Evolutionary conservation across 2,113 vertebrate species (phyloP).

Genomic region (Cyanistes caeruleus): DNA sequence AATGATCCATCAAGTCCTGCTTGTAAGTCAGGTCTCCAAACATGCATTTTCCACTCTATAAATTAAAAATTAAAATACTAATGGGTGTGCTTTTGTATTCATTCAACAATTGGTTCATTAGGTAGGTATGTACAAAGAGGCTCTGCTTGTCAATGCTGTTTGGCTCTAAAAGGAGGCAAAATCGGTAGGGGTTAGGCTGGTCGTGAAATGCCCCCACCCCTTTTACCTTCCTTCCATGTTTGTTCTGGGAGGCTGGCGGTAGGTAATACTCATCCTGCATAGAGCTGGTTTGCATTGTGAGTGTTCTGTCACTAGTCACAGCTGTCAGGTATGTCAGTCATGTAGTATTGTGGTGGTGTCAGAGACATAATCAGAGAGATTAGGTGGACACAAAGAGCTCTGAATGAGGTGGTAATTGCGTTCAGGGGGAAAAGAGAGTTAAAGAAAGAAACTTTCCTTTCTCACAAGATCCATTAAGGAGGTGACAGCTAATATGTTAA

Average conservation of each 20-base stretch:
- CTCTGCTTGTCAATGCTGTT: conserved; percentile 42
- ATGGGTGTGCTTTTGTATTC: conserved; percentile 52
- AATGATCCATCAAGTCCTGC: conserved; percentile 31
- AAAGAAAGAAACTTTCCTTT: conserved; percentile 80
- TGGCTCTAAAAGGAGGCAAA: conserved; percentile 56
- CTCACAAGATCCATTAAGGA: conserved; percentile 76
- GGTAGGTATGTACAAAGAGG: conserved; percentile 61
- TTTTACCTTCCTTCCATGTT: conserved; percentile 58
- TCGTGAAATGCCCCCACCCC: conserved; percentile 40
- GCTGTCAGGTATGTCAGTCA: conserved; percentile 80
- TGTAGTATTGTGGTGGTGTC: conserved; percentile 76
- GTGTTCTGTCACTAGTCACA: conserved; percentile 69
- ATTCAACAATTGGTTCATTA: conserved; percentile 55
- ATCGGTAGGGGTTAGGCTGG: conserved; percentile 39
- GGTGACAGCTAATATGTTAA: conserved; percentile 80
- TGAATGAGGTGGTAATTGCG: conserved; percentile 78
- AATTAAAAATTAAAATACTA: conserved; percentile 61
- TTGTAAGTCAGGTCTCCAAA: conserved; percentile 47
- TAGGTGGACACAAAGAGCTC: conserved; percentile 76
- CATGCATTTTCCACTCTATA: conserved; percentile 39
- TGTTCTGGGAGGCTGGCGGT: conserved; percentile 51
- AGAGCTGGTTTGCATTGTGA: conserved; percentile 68
- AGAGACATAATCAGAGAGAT: conserved; percentile 76
- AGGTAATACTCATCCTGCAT: conserved; percentile 73
- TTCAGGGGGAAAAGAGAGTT: conserved; percentile 72